A percentile compares a stretch with the other conserved stretches of the same genome.
Evolutionary conservation across 2,888 invertebrate genomes (phyloP).

Genomic region (Caenorhabditis sp.): DNA sequence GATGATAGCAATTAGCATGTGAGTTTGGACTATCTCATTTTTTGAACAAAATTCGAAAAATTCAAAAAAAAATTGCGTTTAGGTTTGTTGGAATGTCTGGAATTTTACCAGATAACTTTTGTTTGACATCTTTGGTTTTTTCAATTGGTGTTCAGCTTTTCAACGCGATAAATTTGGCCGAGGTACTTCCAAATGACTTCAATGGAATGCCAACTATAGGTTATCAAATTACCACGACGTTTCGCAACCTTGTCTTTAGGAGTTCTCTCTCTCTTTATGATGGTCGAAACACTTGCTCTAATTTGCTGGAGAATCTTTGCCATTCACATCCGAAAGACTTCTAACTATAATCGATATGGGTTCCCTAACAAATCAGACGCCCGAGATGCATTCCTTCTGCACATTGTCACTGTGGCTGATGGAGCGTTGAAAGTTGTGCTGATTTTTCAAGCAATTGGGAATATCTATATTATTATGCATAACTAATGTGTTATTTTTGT

Average conservation of each 20-base stretch:
- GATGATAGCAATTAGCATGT: conserved; percentile 19
- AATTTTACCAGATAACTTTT: conserved; percentile 19
- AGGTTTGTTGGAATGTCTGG: conserved; percentile 14
- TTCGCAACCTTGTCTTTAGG: too few relatives aligned
- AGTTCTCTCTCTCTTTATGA: neutral
- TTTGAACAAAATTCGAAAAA: neutral
- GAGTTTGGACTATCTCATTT: neutral
- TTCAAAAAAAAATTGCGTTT: neutral
- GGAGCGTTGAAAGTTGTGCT: neutral
- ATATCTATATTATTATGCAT: conserved; percentile 9
- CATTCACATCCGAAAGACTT: neutral
- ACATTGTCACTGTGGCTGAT: conserved; percentile 6
- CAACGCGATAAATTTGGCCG: neutral
- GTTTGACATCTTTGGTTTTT: neutral
- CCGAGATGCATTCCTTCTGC: neutral
- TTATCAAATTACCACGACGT: too few relatives aligned
- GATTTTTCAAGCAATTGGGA: neutral
- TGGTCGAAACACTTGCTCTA: conserved; percentile 14
- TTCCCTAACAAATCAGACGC: too few relatives aligned
- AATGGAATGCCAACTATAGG: conserved; percentile 46
- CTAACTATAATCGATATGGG: too few relatives aligned
- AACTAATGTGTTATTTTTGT: neutral
- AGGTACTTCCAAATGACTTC: conserved; percentile 29
- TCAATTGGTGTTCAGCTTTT: conserved; percentile 9
- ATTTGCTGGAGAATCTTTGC: conserved; percentile 17